Evolutionary conservation across 2,888 invertebrate genomes (phyloP).

Genomic region (Nomada lathburiana): DNA sequence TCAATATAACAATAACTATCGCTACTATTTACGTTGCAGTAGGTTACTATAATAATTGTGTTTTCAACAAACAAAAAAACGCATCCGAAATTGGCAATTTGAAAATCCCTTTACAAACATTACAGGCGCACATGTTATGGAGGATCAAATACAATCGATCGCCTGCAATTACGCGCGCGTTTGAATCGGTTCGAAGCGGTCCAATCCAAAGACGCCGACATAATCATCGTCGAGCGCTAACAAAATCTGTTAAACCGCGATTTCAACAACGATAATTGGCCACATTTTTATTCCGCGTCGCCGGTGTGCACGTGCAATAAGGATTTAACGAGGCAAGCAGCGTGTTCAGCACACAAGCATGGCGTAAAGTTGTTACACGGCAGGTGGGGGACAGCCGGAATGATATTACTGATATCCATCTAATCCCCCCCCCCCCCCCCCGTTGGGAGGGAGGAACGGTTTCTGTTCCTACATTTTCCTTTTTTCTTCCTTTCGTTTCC

Average conservation of each 20-base stretch:
- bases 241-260: slow-evolving; percentile 8
- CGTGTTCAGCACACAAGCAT: neutral
- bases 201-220: neutral
- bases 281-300: neutral
- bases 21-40: too few species aligned
- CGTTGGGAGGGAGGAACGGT: too few species aligned
- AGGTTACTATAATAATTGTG: too few species aligned
- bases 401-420: slow-evolving; percentile 22
- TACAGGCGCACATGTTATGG: too few species aligned
- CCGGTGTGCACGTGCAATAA: neutral
- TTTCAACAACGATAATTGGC: slow-evolving; percentile 1
- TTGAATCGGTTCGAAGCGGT: slow-evolving; percentile 14
- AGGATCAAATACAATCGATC: neutral
- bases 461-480: neutral
- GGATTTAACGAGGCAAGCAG: slow-evolving; percentile 1
- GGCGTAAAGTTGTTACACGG: neutral
- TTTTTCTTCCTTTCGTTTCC: neutral
- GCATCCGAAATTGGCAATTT: too few species aligned
- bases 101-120: too few species aligned
- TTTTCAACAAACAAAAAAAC: too few species aligned
- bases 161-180: slow-evolving; percentile 1
- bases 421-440: neutral
- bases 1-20: too few species aligned
- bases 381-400: neutral
- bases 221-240: neutral